Conservation (phyloP, 35 echinoderm and acorn worm genomes). For the Acanthaster planci region DNA sequence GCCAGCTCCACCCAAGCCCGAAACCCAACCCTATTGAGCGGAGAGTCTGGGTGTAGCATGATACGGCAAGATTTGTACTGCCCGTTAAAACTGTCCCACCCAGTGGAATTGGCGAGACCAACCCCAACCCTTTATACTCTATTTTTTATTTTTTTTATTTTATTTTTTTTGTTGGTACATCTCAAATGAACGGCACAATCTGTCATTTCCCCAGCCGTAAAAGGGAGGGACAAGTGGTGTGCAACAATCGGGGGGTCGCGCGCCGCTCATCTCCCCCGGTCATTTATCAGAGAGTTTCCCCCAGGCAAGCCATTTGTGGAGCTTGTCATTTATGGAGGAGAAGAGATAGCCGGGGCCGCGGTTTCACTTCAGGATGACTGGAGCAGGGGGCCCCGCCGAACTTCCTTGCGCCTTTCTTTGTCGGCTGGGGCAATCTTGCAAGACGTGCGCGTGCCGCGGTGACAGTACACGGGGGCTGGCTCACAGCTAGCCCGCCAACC, state of each 20-base stretch:
- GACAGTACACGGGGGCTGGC: neutral
- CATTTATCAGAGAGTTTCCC: slow-evolving; percentile 26
- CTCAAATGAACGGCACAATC: slow-evolving; percentile 28
- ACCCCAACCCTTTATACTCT: slow-evolving; percentile 20
- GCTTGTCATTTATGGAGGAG: slow-evolving; percentile 13
- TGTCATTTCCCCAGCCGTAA: slow-evolving; percentile 19
- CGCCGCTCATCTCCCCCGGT: slow-evolving; percentile 10
- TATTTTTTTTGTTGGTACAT: neutral
- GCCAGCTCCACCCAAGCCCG: slow-evolving; percentile 25
- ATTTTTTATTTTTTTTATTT: neutral
- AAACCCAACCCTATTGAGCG: slow-evolving; percentile 29
- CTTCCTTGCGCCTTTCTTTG: slow-evolving; percentile 28
- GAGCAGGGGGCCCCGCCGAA: neutral
- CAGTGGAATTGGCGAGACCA: slow-evolving; percentile 18
- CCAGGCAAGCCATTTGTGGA: slow-evolving; percentile 18
- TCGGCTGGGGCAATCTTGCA: neutral
- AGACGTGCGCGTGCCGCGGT: neutral
- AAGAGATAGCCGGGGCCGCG: neutral
- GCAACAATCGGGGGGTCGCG: slow-evolving; percentile 29
- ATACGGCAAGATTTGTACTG: slow-evolving; percentile 31
- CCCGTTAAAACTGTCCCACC: slow-evolving; percentile 27
- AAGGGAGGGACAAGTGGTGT: neutral
- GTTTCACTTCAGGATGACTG: slow-evolving; percentile 4
- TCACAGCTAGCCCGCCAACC: neutral
- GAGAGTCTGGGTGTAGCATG: neutral